Conservation (phyloP, 2,113 vertebrate genomes). For the Sapajus apella region DNA sequence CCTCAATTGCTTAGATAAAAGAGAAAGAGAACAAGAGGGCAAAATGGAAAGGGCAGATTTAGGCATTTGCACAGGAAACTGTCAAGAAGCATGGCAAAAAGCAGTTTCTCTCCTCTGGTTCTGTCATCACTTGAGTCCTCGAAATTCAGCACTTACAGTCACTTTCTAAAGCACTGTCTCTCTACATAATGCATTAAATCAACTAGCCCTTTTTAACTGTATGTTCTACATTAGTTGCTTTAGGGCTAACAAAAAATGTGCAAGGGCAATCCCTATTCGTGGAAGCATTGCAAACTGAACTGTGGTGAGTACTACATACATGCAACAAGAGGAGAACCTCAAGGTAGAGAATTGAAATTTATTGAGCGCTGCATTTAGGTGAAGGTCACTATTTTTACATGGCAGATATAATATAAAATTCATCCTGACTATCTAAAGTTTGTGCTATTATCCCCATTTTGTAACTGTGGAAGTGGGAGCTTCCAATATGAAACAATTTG, state of each 20-base stretch:
- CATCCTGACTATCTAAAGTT: background rate
- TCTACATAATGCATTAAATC: background rate
- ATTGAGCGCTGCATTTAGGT: background rate
- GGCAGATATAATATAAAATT: background rate
- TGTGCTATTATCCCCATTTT: background rate
- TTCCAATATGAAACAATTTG: background rate
- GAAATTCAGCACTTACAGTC: background rate
- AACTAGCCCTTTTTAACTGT: background rate
- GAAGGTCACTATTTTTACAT: background rate
- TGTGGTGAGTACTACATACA: fast-evolving
- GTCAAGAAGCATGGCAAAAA: background rate
- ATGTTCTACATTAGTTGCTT: background rate
- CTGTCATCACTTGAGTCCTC: background rate
- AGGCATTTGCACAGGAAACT: background rate
- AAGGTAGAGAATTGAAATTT: background rate
- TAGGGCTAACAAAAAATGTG: background rate
- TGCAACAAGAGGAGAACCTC: background rate
- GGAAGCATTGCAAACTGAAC: background rate
- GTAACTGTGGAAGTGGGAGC: background rate
- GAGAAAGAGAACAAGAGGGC: background rate
- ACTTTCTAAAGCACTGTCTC: background rate
- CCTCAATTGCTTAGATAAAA: background rate
- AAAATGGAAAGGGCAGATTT: background rate
- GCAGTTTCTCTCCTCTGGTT: background rate
- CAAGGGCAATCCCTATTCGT: background rate